These are phyloP conservation scores for Tiliqua scincoides DNA, from an alignment of 2,113 vertebrate species.

Conservation along the genomic window DNA sequence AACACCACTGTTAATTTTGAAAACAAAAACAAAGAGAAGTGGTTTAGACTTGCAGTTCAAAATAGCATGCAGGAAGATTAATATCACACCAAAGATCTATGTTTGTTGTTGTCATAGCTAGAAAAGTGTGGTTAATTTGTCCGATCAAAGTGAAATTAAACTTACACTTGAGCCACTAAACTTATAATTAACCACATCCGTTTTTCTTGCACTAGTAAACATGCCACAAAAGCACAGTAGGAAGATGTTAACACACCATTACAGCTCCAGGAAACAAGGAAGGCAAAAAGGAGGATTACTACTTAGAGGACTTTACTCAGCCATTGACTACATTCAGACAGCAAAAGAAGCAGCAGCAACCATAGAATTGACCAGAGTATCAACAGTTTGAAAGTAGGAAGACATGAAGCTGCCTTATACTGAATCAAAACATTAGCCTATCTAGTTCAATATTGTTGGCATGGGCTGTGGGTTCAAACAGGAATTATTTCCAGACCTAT, in stretches of 20 bases:
- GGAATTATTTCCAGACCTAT: no score
- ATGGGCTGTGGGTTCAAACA: no score
- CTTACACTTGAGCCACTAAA: neutral
- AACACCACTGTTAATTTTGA: neutral
- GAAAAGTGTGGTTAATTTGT: neutral
- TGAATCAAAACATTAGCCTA: no score
- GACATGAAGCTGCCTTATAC: no score
- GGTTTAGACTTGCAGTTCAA: neutral
- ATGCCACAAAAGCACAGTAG: neutral
- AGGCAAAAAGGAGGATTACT: conserved; percentile 13
- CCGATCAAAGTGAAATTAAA: neutral
- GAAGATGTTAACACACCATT: neutral
- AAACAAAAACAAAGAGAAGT: neutral
- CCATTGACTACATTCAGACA: neutral
- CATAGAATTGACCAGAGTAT: neutral
- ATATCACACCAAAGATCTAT: neutral
- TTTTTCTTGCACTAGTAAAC: conserved; percentile 11
- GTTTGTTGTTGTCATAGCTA: neutral
- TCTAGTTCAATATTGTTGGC: no score
- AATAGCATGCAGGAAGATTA: neutral
- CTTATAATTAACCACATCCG: rapidly evolving
- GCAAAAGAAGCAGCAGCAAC: neutral
- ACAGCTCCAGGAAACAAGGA: neutral
- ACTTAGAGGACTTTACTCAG: conserved; percentile 21
- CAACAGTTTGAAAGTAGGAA: neutral